Conservation (phyloP, 1,140 invertebrate genomes). For the Atta cephalotes region DNA sequence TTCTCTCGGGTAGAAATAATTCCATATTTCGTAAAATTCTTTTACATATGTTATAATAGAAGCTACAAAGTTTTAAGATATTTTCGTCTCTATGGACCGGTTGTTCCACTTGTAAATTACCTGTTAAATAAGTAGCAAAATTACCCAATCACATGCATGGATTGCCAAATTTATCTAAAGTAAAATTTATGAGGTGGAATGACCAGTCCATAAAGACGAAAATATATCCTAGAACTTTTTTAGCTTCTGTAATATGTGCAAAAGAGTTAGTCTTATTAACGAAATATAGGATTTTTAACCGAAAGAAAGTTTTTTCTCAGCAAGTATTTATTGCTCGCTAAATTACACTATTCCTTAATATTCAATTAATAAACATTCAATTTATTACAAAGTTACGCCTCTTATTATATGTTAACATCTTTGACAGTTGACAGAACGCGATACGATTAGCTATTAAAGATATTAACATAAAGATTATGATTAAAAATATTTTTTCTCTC, state of each 20-base stretch:
- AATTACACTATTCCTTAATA: not conserved
- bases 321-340: not conserved
- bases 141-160: too few relatives aligned
- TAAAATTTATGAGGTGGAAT: too few relatives aligned
- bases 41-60: not conserved
- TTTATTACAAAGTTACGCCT: not conserved
- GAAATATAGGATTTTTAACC: not conserved
- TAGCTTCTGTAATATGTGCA: not conserved
- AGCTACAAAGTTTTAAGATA: not conserved
- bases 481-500: too few relatives aligned
- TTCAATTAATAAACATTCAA: not conserved
- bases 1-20: not conserved
- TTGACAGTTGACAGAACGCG: not conserved
- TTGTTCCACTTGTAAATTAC: too few relatives aligned
- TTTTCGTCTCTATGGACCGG: not conserved
- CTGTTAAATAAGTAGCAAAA: too few relatives aligned
- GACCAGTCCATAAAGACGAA: not conserved
- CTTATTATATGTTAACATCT: not conserved
- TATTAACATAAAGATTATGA: too few relatives aligned
- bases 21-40: not conserved
- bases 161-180: too few relatives aligned
- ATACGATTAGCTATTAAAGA: too few relatives aligned
- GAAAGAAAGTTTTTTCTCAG: not conserved
- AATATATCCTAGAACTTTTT: not conserved
- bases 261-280: not conserved